Conservation (phyloP, 2,113 vertebrate genomes). For the Dasyurus viverrinus region DNA sequence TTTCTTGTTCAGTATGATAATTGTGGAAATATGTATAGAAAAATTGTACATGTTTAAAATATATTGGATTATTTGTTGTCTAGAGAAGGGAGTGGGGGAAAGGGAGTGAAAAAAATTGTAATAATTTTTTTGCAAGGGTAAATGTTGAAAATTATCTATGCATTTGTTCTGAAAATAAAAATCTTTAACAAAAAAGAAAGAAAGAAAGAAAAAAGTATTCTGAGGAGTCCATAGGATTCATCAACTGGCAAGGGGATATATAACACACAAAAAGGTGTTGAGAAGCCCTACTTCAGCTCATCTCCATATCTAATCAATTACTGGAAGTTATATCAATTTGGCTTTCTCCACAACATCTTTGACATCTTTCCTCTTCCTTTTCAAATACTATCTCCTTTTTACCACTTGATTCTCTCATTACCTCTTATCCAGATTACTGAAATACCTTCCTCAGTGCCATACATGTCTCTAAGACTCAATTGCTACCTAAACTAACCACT, state of each 20-base stretch:
- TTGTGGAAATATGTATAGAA: no score
- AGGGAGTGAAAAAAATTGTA: no score
- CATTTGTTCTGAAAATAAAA: no score
- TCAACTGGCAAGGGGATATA: background rate
- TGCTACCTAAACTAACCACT: no score
- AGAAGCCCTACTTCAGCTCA: background rate
- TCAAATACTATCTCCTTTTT: background rate
- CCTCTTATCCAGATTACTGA: background rate
- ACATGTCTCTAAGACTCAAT: background rate
- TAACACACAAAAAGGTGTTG: background rate
- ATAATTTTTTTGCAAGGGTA: no score
- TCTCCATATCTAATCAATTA: background rate
- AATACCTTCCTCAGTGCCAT: background rate
- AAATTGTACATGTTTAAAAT: no score
- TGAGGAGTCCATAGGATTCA: background rate
- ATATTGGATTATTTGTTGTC: no score
- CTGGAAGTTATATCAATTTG: background rate
- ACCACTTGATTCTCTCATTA: background rate
- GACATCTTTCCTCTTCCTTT: background rate
- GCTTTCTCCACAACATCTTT: background rate
- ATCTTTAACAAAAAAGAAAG: no score
- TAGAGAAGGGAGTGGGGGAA: no score
- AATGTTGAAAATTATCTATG: no score
- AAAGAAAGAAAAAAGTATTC: background rate
- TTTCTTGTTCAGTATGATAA: no score